These are phyloP conservation scores for Oreotragus oreotragus DNA, from an alignment of 2,113 vertebrate genomes.

Conservation along the genomic window DNA sequence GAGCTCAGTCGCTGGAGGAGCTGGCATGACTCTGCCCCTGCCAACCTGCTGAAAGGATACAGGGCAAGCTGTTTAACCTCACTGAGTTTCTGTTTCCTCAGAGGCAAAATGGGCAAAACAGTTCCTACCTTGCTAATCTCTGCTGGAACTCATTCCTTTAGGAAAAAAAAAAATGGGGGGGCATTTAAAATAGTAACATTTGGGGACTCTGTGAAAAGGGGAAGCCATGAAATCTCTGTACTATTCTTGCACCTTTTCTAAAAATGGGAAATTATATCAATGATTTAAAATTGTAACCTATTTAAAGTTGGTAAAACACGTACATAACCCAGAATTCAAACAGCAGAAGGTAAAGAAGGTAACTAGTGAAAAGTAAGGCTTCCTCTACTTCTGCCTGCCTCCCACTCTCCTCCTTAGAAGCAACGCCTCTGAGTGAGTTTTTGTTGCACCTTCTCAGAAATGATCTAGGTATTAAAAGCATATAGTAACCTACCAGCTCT, in stretches of 20 bases:
- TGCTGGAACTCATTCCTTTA: background rate
- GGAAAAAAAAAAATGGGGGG: background rate
- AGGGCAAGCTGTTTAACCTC: background rate
- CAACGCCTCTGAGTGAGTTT: background rate
- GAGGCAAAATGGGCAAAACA: background rate
- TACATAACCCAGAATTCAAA: background rate
- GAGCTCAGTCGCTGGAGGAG: background rate
- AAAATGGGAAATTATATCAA: conserved; percentile 12
- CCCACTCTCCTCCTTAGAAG: background rate
- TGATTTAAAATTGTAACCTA: background rate
- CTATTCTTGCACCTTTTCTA: background rate
- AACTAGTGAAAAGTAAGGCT: background rate
- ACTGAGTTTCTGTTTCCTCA: background rate
- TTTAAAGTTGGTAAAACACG: background rate
- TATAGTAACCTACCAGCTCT: background rate
- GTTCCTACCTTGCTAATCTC: background rate
- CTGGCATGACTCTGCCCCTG: background rate
- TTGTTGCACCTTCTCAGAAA: background rate
- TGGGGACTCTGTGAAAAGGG: background rate
- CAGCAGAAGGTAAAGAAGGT: background rate
- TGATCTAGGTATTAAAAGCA: background rate
- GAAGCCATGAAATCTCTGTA: background rate
- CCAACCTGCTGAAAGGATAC: background rate
- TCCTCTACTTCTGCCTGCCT: background rate
- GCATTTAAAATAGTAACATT: background rate